Base-by-base conservation (phyloP, 2,113 vertebrate species). In the Pimephales promelas region DNA sequence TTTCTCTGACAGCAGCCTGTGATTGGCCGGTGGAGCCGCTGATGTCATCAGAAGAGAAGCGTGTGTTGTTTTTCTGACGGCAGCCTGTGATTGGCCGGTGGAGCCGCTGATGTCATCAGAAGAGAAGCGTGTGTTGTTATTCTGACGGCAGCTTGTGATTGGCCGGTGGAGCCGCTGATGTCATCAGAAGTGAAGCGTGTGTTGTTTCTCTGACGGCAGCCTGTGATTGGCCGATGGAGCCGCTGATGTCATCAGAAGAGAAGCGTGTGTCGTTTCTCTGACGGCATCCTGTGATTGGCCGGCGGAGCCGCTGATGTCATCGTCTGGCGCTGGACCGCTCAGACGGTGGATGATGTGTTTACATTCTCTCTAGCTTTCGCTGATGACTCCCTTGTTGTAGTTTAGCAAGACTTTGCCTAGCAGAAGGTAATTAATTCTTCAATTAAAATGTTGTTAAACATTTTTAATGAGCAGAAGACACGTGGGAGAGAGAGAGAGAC, bases 381-480 rank as follows among this genome's bases (percentile, higher is more conserved):
- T 87, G 91, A 95, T 88, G 91, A 89, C 91, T 95, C 94, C 94
- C 94, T 88, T 89, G 94, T 91, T 93, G 91, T 93, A 94, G 92
- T 95, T 95, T 95, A 94, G 92, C 90, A 87, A 91, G 93, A 91
- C 91, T 94, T 94, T 92, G 90, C 91, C 90, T 90, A 90, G 93
- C 92, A 93, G 92, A 94, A 94, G 94, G 94, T 95, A 95, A 95
- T 95, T 95, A 95, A 95, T 95, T 95, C 94, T 95, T 95, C 94
- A 95, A 95, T 95, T 95, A 95, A 95, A 95, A 94, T 94, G 94
- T 95, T 95, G 94, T 95, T 95, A 94, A 95, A 95, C 94, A 95
- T 95, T 95, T 95, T 94, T 95, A 95, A 95, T 95, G 94, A 95
- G 94, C 91, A 94, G 92, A 90, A 87, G 93, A 91, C 94, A 92